A percentile compares a stretch with the other conserved stretches of the same genome.
phyloP scores from a whole-genome alignment of 1,140 invertebrate species.

The Drosophila leontia region DNA sequence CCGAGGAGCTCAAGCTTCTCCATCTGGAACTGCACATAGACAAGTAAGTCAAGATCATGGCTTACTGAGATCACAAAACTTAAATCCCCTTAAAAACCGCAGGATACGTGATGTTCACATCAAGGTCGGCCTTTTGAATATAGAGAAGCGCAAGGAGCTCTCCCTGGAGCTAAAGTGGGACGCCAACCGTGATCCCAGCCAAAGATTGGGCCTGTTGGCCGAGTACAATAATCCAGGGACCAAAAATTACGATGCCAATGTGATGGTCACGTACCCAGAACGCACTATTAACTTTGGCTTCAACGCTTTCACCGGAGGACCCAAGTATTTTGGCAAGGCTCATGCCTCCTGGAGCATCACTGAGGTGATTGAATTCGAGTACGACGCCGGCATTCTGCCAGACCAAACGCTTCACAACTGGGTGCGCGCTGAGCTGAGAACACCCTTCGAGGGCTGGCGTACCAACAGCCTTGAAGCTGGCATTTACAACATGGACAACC shows the following conservation, averaged over 20 bases:
- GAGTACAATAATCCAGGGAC: constrained; percentile 84
- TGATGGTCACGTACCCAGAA: constrained; percentile 90
- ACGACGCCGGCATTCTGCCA: constrained; percentile 83
- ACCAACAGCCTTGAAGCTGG: constrained; percentile 87
- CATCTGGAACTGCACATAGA: constrained; percentile 90
- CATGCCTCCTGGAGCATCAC: constrained; percentile 87
- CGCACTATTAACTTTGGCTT: constrained; percentile 88
- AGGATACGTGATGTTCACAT: constrained; percentile 91
- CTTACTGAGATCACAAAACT: fast-evolving
- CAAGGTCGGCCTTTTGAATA: constrained; percentile 87
- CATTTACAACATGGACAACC: constrained; percentile 71
- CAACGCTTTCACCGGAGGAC: constrained; percentile 84
- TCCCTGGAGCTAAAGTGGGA: constrained; percentile 92
- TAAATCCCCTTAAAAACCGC: neutral
- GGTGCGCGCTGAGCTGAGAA: constrained; percentile 86
- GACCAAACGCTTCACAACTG: constrained; percentile 85
- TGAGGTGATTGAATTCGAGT: constrained; percentile 85
- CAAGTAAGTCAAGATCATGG: constrained; percentile 86
- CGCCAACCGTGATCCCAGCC: constrained; percentile 91
- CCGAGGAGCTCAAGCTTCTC: constrained; percentile 67
- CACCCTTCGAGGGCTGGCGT: constrained; percentile 91
- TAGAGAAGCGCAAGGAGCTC: constrained; percentile 87
- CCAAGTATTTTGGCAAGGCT: constrained; percentile 85
- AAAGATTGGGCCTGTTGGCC: constrained; percentile 84
- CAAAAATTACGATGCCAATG: constrained; percentile 87